Conservation (phyloP, 1,140 invertebrate species). For the Camponotus pennsylvanicus region DNA sequence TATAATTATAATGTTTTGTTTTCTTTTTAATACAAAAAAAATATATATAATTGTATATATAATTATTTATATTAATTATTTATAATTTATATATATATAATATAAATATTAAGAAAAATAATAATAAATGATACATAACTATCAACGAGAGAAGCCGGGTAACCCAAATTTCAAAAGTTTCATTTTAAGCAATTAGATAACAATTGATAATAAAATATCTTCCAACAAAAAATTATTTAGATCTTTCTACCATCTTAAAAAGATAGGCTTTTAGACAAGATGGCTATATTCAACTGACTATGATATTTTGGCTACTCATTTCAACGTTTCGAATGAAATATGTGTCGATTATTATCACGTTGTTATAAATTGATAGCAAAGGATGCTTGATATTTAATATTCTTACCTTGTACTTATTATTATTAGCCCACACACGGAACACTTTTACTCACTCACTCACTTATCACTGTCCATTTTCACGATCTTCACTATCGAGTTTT, state of each 20-base stretch:
- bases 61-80: slow-evolving; percentile 2
- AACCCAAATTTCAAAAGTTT: slow-evolving; percentile 15
- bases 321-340: background rate
- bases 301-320: background rate
- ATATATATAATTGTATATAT: background rate
- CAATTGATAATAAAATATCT: background rate
- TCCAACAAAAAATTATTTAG: background rate
- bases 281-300: background rate
- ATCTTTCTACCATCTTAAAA: background rate
- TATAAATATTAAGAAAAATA: background rate
- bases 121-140: slow-evolving; percentile 12
- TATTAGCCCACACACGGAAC: too few relatives aligned
- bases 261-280: background rate
- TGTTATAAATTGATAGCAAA: too few relatives aligned
- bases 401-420: too few relatives aligned
- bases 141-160: background rate
- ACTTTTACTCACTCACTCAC: too few relatives aligned
- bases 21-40: background rate
- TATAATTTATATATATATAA: background rate
- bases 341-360: background rate
- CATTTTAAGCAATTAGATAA: background rate
- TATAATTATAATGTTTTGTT: background rate
- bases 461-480: too few relatives aligned
- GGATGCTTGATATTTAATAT: too few relatives aligned
- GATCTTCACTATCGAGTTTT: background rate